Conservation (phyloP, 2,888 invertebrate genomes). For the Venusia cambrica region DNA sequence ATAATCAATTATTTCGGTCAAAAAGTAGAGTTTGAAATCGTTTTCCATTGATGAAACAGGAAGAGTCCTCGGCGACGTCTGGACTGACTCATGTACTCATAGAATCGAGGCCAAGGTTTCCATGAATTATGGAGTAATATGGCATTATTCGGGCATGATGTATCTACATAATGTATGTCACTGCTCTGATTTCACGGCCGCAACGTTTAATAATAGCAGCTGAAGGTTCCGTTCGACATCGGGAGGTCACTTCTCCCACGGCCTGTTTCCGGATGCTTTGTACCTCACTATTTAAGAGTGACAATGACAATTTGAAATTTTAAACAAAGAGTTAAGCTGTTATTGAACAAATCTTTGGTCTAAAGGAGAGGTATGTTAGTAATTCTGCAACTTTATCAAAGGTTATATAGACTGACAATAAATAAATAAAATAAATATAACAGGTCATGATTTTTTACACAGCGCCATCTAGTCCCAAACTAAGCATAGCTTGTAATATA, state of each 20-base stretch:
- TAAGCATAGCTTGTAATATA: too few species aligned
- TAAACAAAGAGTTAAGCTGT: constrained; percentile 11
- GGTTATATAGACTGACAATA: too few species aligned
- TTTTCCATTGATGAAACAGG: constrained; percentile 16
- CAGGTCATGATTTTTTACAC: too few species aligned
- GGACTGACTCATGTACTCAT: constrained; percentile 22
- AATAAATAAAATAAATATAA: too few species aligned
- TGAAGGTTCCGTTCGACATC: constrained; percentile 70
- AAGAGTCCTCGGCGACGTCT: constrained; percentile 32
- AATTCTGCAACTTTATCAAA: too few species aligned
- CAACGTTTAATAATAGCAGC: constrained; percentile 67
- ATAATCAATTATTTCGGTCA: too few species aligned
- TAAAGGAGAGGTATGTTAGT: too few species aligned
- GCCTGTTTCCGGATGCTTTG: constrained; percentile 59
- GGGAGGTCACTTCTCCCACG: constrained; percentile 65
- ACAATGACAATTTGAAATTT: constrained; percentile 18
- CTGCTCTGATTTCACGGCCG: constrained; percentile 75
- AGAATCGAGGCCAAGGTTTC: constrained; percentile 74
- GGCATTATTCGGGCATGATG: constrained; percentile 75
- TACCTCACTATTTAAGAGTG: constrained; percentile 31
- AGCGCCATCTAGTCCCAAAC: too few species aligned
- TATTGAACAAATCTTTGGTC: too few species aligned
- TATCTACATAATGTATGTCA: too few species aligned
- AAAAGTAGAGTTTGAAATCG: too few species aligned
- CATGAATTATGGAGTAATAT: constrained; percentile 78